A percentile compares a stretch with the other conserved stretches of the same genome.
Conservation (phyloP, 2,888 invertebrate genomes). For the Microctonus aethiopoides region DNA sequence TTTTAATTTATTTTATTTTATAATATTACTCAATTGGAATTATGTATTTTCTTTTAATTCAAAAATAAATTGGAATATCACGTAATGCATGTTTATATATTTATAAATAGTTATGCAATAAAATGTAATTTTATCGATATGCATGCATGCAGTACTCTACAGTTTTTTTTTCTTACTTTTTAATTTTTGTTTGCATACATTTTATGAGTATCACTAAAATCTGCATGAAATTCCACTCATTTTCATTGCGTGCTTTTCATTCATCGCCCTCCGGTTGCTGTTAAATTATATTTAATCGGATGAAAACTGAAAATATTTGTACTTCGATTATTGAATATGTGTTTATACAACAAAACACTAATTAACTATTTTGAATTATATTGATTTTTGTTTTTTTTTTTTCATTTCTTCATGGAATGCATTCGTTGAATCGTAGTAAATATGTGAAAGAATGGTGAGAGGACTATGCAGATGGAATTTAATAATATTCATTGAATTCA, state of each 20-base stretch:
- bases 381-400: neutral
- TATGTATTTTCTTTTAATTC: neutral
- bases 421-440: neutral
- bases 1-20: neutral
- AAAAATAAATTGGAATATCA: neutral
- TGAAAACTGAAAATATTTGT: neutral
- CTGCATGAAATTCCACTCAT: neutral
- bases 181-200: neutral
- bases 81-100: no score
- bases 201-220: neutral
- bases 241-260: neutral
- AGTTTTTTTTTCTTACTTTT: neutral
- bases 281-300: neutral
- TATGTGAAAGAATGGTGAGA: neutral
- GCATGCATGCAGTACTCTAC: neutral
- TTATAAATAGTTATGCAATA: neutral
- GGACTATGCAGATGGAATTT: neutral
- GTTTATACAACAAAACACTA: neutral
- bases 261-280: neutral
- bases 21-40: neutral
- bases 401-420: neutral
- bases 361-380: neutral
- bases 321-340: neutral
- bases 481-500: slow-evolving; percentile 19
- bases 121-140: neutral